Conservation (phyloP, 2,888 invertebrate genomes). For the Diachrysia chrysitis region DNA sequence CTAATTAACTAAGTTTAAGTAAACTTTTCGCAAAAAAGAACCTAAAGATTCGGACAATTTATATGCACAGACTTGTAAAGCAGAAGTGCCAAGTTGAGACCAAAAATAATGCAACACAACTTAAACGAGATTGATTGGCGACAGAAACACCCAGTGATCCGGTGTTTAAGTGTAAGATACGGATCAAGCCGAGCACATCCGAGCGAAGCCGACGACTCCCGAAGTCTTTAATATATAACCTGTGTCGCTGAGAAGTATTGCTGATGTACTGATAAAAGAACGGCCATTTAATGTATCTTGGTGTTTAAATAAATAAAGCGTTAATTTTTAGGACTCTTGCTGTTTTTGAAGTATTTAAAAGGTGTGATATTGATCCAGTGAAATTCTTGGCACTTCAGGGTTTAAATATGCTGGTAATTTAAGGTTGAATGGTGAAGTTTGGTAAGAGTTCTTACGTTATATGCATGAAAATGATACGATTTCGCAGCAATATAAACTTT, state of each 20-base stretch:
- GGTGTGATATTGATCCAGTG: not conserved
- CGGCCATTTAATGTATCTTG: not conserved
- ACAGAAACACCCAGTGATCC: constrained; percentile 43
- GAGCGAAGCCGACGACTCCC: not conserved
- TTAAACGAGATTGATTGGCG: constrained; percentile 49
- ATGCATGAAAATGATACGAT: not conserved
- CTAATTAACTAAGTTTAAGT: not conserved
- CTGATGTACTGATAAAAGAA: constrained; percentile 38
- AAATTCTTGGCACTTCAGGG: not conserved
- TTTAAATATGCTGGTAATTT: not conserved
- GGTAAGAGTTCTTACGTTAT: not conserved
- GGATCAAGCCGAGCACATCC: constrained; percentile 29
- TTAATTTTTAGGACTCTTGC: not conserved
- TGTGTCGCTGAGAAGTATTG: constrained; percentile 43
- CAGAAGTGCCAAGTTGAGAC: constrained; percentile 28
- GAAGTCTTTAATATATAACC: constrained; percentile 38
- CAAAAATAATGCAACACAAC: constrained; percentile 18
- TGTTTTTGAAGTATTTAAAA: not conserved
- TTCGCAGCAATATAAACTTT: not conserved
- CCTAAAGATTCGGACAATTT: not conserved
- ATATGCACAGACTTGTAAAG: constrained; percentile 24
- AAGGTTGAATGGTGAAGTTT: not conserved
- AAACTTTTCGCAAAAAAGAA: not conserved
- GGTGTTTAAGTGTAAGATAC: constrained; percentile 46
- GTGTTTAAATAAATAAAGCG: constrained; percentile 14